Conservation (phyloP, 2,797 vertebrate genomes). For the Rhabdophis nuchalis region DNA sequence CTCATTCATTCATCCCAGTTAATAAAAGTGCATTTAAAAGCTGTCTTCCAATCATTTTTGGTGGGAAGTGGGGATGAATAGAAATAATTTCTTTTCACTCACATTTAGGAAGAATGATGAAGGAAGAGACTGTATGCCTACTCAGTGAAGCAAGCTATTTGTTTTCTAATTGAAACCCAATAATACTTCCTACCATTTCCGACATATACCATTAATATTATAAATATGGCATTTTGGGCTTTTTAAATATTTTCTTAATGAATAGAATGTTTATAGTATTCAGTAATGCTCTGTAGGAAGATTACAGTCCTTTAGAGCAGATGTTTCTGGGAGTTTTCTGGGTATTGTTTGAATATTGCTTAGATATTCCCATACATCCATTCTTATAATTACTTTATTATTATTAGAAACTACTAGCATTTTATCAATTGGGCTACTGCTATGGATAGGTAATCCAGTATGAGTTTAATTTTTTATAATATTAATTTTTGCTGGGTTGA, state of each 20-base stretch:
- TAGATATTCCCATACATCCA: background rate
- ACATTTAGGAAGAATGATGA: background rate
- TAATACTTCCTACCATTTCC: background rate
- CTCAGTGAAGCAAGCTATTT: background rate
- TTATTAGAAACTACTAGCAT: background rate
- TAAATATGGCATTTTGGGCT: background rate
- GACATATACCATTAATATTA: background rate
- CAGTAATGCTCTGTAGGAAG: background rate
- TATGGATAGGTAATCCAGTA: background rate
- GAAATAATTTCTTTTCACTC: background rate
- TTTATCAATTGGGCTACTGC: background rate
- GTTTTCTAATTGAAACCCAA: background rate
- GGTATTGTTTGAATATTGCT: background rate
- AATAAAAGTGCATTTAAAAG: constrained; percentile 3
- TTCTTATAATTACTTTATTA: background rate
- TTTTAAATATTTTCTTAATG: background rate
- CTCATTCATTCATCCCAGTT: background rate
- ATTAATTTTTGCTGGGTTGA: background rate
- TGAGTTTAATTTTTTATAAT: background rate
- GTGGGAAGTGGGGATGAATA: background rate
- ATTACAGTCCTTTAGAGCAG: background rate
- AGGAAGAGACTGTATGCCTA: background rate
- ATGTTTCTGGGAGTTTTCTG: background rate
- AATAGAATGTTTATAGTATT: background rate
- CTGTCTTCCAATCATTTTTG: constrained; percentile 14